phyloP scores from a whole-genome alignment of 1,140 invertebrate species.

The Atta cephalotes region DNA sequence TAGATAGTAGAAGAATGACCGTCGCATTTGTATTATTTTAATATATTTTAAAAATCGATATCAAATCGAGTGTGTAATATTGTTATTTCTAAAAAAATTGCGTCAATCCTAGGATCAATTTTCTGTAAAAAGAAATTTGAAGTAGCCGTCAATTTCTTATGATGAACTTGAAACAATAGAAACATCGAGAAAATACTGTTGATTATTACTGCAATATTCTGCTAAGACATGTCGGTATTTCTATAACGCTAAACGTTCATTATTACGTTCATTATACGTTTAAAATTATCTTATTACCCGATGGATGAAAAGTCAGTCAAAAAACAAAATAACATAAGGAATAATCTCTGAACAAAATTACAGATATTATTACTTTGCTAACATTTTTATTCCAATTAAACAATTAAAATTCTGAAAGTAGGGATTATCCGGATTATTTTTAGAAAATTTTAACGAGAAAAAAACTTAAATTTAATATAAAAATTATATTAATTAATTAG shows the following conservation, averaged over 20 bases:
- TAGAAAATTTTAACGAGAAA: neutral
- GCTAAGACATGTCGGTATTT: neutral
- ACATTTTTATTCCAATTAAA: neutral
- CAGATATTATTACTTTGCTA: neutral
- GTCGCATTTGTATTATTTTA: too few relatives aligned
- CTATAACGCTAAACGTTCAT: neutral
- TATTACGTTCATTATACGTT: neutral
- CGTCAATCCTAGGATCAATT: neutral
- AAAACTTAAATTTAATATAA: neutral
- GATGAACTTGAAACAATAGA: neutral
- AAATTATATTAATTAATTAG: neutral
- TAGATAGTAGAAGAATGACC: too few relatives aligned
- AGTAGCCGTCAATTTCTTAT: neutral
- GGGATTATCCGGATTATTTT: neutral
- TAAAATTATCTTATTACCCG: slow-evolving; percentile 26
- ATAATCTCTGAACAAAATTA: neutral
- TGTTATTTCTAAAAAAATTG: neutral
- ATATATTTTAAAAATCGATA: neutral
- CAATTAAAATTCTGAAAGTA: neutral
- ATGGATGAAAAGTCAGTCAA: neutral
- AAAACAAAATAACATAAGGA: neutral
- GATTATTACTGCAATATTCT: neutral
- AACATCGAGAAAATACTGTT: neutral
- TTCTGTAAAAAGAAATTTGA: neutral
- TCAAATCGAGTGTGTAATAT: neutral